Conservation (phyloP, 2,888 invertebrate species). For the Dicyrtoma fusca region DNA sequence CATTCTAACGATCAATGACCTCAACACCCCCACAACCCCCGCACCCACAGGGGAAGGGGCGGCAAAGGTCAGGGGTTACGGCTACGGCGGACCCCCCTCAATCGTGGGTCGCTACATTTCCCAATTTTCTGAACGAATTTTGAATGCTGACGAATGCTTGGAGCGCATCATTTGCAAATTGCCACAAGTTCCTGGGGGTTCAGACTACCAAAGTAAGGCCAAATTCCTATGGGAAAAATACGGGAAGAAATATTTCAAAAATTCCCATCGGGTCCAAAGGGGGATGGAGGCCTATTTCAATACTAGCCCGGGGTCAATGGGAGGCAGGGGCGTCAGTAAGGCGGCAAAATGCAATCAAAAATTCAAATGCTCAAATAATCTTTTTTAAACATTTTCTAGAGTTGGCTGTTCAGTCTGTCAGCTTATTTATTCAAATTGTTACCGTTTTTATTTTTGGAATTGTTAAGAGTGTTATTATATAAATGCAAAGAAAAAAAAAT, state of each 20-base stretch:
- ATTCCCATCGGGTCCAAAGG: constrained; percentile 38
- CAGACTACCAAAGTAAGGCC: constrained; percentile 46
- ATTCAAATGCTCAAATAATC: constrained; percentile 55
- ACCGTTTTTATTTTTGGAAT: no score
- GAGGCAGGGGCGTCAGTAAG: constrained; percentile 35
- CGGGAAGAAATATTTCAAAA: constrained; percentile 44
- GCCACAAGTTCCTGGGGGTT: constrained; percentile 48
- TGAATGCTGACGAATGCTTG: constrained; percentile 53
- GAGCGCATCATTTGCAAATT: constrained; percentile 54
- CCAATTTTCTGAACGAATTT: constrained; percentile 48
- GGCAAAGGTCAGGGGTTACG: not conserved
- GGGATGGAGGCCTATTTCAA: constrained; percentile 54
- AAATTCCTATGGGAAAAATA: constrained; percentile 52
- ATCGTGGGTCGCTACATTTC: constrained; percentile 43
- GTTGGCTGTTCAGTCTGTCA: no score
- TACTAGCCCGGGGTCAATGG: not conserved
- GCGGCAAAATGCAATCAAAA: constrained; percentile 53
- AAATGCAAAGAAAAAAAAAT: no score
- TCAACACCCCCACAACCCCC: not conserved
- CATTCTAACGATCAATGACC: constrained; percentile 46
- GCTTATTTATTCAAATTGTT: no score
- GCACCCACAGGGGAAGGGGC: no score
- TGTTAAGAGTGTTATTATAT: no score
- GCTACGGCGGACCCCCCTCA: not conserved
- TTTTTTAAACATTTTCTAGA: constrained; percentile 39